phyloP scores from a whole-genome alignment of 2,113 vertebrate species.

The Ranitomeya imitator region DNA sequence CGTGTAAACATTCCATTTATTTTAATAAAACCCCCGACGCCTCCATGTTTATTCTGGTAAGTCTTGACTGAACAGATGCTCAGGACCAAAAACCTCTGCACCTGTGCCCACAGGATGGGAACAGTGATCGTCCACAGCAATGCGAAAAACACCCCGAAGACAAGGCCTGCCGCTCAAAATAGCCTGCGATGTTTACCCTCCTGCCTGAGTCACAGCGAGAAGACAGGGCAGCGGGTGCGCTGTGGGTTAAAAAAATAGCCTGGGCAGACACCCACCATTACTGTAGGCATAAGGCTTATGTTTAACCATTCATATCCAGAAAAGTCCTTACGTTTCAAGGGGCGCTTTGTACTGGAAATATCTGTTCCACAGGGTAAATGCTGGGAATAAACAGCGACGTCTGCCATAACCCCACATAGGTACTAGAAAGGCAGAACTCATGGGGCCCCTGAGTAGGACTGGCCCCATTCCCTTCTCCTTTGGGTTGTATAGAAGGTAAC shows the following conservation, averaged over 20 bases:
- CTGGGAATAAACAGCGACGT: not conserved
- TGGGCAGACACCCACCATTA: not conserved
- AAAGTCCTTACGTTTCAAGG: not conserved
- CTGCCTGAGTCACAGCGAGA: conserved; percentile 14
- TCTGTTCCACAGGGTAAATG: not conserved
- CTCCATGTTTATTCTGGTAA: conserved; percentile 38
- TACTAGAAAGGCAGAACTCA: not conserved
- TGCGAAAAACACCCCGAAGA: conserved; percentile 4
- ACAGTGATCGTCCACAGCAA: not conserved
- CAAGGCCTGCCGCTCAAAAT: not conserved
- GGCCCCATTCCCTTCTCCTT: not conserved
- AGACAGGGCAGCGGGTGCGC: conserved; percentile 8
- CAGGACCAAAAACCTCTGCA: conserved; percentile 10
- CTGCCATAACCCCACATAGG: too few relatives aligned
- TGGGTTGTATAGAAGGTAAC: too few relatives aligned
- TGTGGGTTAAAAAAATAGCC: conserved; percentile 15
- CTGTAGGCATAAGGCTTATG: not conserved
- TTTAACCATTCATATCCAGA: not conserved
- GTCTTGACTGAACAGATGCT: conserved; percentile 19
- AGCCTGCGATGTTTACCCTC: conserved; percentile 9
- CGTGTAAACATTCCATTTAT: conserved; percentile 36
- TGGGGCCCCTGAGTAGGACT: not conserved
- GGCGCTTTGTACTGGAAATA: not conserved
- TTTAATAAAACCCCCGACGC: conserved; percentile 37
- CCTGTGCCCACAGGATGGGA: conserved; percentile 25